phyloP scores from a whole-genome alignment of 1,140 invertebrate species.

The Sesamia nonagrioides region DNA sequence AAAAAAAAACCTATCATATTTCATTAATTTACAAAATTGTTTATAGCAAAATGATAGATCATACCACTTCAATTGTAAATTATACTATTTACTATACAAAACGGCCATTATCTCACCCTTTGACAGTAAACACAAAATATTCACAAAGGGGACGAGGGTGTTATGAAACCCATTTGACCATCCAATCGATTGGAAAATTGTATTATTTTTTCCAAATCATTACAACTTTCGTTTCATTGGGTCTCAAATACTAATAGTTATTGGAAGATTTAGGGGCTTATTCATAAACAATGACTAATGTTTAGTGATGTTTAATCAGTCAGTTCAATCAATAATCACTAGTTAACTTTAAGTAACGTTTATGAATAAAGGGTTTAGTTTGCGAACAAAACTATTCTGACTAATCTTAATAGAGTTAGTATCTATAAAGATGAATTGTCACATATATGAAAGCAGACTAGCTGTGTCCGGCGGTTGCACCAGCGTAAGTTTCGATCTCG shows the following conservation, averaged over 20 bases:
- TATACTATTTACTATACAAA: not conserved
- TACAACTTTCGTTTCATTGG: conserved; percentile 14
- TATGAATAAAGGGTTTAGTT: too few species aligned
- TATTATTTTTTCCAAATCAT: conserved; percentile 43
- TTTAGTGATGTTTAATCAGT: not conserved
- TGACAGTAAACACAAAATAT: conserved; percentile 19
- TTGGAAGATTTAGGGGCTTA: too few species aligned
- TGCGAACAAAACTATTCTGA: too few species aligned
- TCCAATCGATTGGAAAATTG: conserved; percentile 43
- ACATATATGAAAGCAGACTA: too few species aligned
- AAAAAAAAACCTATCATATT: not conserved
- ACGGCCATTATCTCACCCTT: not conserved
- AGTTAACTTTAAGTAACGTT: too few species aligned
- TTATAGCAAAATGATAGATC: not conserved
- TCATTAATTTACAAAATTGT: not conserved
- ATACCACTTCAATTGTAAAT: conserved; percentile 1
- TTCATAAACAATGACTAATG: not conserved
- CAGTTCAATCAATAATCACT: too few species aligned
- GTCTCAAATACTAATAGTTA: not conserved
- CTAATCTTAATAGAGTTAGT: too few species aligned
- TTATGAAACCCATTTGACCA: conserved; percentile 35
- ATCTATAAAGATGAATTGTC: too few species aligned
- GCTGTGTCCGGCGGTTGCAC: too few species aligned
- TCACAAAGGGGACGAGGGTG: not conserved
- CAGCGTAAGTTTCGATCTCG: too few species aligned